phyloP scores from a whole-genome alignment of 2,888 invertebrate species.

The Agrilus mali region DNA sequence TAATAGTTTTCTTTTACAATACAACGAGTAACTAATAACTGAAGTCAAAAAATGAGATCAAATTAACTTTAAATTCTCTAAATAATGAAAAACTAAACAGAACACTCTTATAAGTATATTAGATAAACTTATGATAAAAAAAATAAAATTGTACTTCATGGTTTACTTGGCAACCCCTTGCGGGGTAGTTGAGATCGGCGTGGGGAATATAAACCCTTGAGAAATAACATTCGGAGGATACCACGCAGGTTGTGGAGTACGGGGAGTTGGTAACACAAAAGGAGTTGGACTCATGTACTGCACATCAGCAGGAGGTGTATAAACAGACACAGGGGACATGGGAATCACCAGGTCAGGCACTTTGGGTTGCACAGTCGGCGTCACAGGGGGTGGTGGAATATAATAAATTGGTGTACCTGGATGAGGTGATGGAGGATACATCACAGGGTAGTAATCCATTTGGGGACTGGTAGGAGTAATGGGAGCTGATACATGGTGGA shows the following conservation, averaged over 20 bases:
- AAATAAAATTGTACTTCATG: too few species aligned
- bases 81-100: too few species aligned
- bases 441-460: conserved; percentile 15
- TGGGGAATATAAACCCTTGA: conserved; percentile 21
- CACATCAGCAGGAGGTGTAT: conserved; percentile 14
- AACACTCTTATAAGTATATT: too few species aligned
- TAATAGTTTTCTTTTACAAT: too few species aligned
- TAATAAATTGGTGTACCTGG: conserved; percentile 15
- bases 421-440: conserved; percentile 9
- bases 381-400: conserved; percentile 2
- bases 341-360: conserved; percentile 6
- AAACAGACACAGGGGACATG: conserved; percentile 12
- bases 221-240: conserved; percentile 16
- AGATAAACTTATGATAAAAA: too few species aligned
- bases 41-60: neutral
- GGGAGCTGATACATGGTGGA: conserved; percentile 10
- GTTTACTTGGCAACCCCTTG: too few species aligned
- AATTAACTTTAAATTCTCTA: too few species aligned
- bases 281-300: conserved; percentile 13
- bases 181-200: neutral
- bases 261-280: conserved; percentile 13
- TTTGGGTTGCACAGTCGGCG: conserved; percentile 5
- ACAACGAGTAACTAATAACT: neutral
- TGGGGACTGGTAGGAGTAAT: conserved; percentile 11
- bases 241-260: conserved; percentile 15